Percentiles rank a stretch among this genome's conserved stretches.
These are phyloP conservation scores for Chloebia gouldiae DNA, from an alignment of 2,113 vertebrate genomes.

Conservation along the genomic window DNA sequence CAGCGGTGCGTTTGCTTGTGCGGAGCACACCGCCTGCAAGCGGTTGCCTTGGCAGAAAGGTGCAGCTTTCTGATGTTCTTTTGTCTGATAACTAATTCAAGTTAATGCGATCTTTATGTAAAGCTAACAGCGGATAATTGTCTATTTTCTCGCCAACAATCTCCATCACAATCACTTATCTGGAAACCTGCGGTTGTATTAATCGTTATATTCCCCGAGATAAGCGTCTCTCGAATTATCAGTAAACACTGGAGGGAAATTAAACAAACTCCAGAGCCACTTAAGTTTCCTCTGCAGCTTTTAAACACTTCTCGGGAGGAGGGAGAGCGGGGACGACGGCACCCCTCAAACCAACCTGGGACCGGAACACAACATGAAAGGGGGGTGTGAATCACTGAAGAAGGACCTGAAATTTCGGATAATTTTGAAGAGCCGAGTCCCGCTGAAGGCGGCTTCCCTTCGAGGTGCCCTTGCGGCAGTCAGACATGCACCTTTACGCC, in stretches of 20 bases:
- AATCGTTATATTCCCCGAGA: constrained; percentile 79
- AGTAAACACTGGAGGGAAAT: constrained; percentile 66
- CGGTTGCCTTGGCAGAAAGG: constrained; percentile 73
- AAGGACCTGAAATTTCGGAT: background rate
- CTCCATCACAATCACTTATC: constrained; percentile 86
- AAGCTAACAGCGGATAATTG: constrained; percentile 89
- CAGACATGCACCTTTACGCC: background rate
- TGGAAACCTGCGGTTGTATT: constrained; percentile 84
- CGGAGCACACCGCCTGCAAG: constrained; percentile 32
- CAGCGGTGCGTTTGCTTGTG: constrained; percentile 15
- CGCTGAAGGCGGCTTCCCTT: background rate
- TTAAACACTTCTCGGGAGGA: background rate
- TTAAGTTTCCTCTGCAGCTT: constrained; percentile 13
- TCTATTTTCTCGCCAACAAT: constrained; percentile 86
- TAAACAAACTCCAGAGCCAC: constrained; percentile 50
- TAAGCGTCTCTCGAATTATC: constrained; percentile 69
- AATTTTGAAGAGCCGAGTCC: background rate
- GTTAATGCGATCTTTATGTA: constrained; percentile 87
- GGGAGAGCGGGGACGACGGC: background rate
- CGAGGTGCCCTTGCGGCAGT: background rate
- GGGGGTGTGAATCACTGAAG: background rate
- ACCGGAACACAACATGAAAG: background rate
- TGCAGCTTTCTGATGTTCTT: constrained; percentile 76
- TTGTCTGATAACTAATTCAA: constrained; percentile 88
- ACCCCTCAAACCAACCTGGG: background rate